Evolutionary conservation across 2,113 vertebrate species (phyloP).

Genomic region (Anarrhichthys ocellatus): DNA sequence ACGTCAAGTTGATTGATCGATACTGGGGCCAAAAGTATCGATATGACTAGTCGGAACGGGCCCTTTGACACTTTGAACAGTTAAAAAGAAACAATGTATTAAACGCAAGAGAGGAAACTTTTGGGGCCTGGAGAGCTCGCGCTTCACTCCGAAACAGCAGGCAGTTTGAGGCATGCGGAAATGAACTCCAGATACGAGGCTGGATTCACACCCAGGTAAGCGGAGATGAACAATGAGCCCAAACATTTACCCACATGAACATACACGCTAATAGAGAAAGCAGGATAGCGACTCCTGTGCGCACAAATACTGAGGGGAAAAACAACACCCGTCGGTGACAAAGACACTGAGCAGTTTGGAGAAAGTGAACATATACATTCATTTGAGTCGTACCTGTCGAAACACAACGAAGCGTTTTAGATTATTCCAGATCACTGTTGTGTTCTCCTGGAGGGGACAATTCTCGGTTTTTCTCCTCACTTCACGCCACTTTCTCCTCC

Average conservation of each 20-base stretch:
- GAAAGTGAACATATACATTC: background rate
- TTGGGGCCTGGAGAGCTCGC: constrained; percentile 1
- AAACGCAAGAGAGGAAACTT: constrained; percentile 14
- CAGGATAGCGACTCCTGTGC: fast-evolving
- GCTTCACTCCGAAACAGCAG: constrained; percentile 13
- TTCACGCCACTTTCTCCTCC: constrained; percentile 18
- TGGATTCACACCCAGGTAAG: constrained; percentile 2
- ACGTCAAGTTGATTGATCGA: constrained; percentile 49
- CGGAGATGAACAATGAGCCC: background rate
- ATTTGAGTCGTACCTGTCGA: constrained; percentile 61
- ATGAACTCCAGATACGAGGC: constrained; percentile 42
- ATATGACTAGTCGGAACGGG: background rate
- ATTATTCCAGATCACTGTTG: constrained; percentile 38
- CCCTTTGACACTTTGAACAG: too few relatives aligned
- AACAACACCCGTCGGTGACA: background rate
- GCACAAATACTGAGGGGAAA: background rate
- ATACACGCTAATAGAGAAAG: background rate
- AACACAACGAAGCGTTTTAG: background rate
- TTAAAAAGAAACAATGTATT: background rate
- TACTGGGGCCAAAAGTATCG: constrained; percentile 7
- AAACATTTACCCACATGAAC: too few relatives aligned
- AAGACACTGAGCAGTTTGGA: background rate
- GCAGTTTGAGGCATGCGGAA: constrained; percentile 69
- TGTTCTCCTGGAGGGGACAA: constrained; percentile 4
- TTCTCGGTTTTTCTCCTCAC: constrained; percentile 8